Percentiles rank a stretch among this genome's conserved stretches.
Conservation (phyloP, 2,797 vertebrate species). For the Clarias fuscus region DNA sequence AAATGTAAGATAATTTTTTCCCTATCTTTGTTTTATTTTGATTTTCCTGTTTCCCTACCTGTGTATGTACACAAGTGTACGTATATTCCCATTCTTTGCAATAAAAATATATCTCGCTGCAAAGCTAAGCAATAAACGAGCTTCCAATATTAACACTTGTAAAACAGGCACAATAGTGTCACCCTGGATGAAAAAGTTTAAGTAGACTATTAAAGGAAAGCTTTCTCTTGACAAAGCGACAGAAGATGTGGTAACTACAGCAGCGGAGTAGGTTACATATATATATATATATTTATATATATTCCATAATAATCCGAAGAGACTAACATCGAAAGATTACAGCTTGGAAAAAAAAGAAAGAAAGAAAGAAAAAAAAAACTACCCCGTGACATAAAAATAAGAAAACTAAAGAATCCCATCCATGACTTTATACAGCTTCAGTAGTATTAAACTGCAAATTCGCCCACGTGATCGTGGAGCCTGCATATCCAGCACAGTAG, state of each 20-base stretch:
- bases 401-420: conserved; percentile 66
- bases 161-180: conserved; percentile 87
- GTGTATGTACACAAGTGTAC: background rate
- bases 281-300: conserved; percentile 59
- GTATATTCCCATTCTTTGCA: conserved; percentile 25
- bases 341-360: conserved; percentile 59
- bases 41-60: background rate
- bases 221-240: conserved; percentile 68
- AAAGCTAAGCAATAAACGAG: conserved; percentile 67
- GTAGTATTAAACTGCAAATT: conserved; percentile 84
- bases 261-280: conserved; percentile 63
- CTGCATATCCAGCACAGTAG: conserved; percentile 86
- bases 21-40: background rate
- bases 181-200: conserved; percentile 80
- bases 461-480: conserved; percentile 66
- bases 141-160: conserved; percentile 71
- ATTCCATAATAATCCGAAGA: conserved; percentile 74
- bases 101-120: conserved; percentile 63
- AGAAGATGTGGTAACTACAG: conserved; percentile 64
- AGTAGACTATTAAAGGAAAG: conserved; percentile 69
- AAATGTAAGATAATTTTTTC: background rate
- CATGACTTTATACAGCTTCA: conserved; percentile 89
- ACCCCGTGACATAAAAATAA: conserved; percentile 73
- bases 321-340: conserved; percentile 73
- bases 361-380: conserved; percentile 62